Evolutionary conservation across 2,113 vertebrate genomes (phyloP), one percentile per base, ranked within the genome.

Genomic region (Oncorhynchus tshawytscha): DNA sequence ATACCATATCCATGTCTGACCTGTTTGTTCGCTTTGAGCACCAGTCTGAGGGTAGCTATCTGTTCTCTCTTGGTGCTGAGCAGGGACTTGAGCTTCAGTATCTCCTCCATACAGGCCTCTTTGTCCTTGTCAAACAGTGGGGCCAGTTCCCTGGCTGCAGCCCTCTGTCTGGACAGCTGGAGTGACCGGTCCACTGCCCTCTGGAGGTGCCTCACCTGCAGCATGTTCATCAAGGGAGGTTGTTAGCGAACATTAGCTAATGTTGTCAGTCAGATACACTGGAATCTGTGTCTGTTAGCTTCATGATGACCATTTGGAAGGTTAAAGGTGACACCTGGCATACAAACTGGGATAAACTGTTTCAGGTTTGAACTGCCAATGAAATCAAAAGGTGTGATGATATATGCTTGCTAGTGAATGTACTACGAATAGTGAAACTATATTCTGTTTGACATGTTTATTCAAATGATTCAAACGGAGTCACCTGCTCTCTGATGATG

Each of bases 21-120:
- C 96, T 99, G 98, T 78, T 99, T 99, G 93, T 99, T 99, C 73
- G 97, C 98, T 90, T 99, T 98, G 69, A 99, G 88, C 78, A 99
- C 96, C 0, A 98, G 94, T 75, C 98, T 88, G 70, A 99, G 85
- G 0, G 98, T 99, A 4, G 97, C 97, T 0, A 99, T 97, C 94
- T 99, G 98, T 89, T 99, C 98, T 76, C 96, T 87, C 86, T 99
- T 99, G 2, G 97, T 98, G 87, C 97, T 99, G 81, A 99, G 93
- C 79, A 98, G 91, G 0, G 98, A 97, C 82, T 98, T 99, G 34
- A 99, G 93, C 88, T 99, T 99, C 76, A 99, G 92, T 74, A 98
- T 95, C 89, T 99, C 98, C 84, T 99, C 97, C 96, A 98, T 91
- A 88, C 96, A 96, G 88, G 91, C 94, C 84, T 99, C 98, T 79